Conservation (phyloP, 2,113 vertebrate genomes). For the Canis aureus region DNA sequence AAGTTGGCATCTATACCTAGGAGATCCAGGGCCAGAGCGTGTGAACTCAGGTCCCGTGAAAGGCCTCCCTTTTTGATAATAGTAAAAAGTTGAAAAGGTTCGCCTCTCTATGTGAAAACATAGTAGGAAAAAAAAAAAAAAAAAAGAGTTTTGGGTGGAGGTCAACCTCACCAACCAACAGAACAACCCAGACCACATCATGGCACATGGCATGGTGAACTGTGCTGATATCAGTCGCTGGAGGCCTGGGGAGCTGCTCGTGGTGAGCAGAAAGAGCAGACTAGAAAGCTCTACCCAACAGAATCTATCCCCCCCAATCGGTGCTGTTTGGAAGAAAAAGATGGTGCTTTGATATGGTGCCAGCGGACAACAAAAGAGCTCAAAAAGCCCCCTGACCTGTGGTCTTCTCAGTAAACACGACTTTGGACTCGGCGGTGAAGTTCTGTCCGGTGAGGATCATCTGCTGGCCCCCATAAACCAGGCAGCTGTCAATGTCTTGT, state of each 20-base stretch:
- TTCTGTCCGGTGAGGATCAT: conserved; percentile 99
- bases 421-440: conserved; percentile 98
- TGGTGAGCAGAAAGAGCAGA: rapidly evolving
- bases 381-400: conserved; percentile 89
- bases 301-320: rapidly evolving
- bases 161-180: background rate
- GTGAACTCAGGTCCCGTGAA: rapidly evolving
- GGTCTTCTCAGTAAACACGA: conserved; percentile 96
- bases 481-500: conserved; percentile 96
- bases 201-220: rapidly evolving
- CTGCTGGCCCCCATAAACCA: conserved; percentile 97
- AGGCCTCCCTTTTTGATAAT: background rate
- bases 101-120: background rate
- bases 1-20: background rate
- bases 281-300: rapidly evolving
- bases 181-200: background rate
- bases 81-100: background rate
- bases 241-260: rapidly evolving
- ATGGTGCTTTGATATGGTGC: rapidly evolving
- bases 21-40: background rate
- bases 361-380: too few species aligned
- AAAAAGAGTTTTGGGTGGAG: background rate
- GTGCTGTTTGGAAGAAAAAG: rapidly evolving
- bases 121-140: background rate
- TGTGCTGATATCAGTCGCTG: rapidly evolving